Evolutionary conservation across 2,888 invertebrate genomes (phyloP).

Genomic region (Conops quadrifasciatus): DNA sequence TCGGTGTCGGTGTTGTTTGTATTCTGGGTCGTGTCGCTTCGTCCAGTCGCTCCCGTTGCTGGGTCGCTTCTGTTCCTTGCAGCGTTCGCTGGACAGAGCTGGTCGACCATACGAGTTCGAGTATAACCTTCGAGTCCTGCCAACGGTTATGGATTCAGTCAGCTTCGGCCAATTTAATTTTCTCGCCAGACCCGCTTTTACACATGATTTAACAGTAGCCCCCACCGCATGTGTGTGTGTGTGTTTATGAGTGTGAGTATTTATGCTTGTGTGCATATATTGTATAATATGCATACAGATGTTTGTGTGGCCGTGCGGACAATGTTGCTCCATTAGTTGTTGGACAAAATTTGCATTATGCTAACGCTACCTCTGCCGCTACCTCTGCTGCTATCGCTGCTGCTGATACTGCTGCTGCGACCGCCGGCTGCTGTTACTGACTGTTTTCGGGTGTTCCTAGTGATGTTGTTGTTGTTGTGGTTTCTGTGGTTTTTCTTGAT

Average conservation of each 20-base stretch:
- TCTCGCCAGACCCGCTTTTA: conserved; percentile 51
- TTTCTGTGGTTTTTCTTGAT: conserved; percentile 19
- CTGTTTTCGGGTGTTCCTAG: neutral
- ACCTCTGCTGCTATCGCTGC: conserved; percentile 18
- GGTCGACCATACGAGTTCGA: conserved; percentile 8
- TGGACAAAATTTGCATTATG: conserved; percentile 38
- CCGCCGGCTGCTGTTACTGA: too few relatives aligned
- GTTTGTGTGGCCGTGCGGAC: conserved; percentile 10
- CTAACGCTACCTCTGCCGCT: conserved; percentile 34
- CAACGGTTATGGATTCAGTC: conserved; percentile 51
- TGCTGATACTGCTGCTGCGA: neutral
- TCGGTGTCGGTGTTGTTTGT: conserved; percentile 19
- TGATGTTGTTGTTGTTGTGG: conserved; percentile 18
- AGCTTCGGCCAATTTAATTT: conserved; percentile 56
- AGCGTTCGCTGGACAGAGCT: conserved; percentile 15
- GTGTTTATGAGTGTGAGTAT: conserved; percentile 40
- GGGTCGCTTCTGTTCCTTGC: conserved; percentile 12
- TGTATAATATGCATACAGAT: neutral
- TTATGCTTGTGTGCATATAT: conserved; percentile 42
- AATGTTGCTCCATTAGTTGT: conserved; percentile 36
- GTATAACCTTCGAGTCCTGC: conserved; percentile 38
- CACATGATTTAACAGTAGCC: conserved; percentile 48
- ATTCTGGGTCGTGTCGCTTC: neutral
- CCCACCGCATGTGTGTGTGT: neutral
- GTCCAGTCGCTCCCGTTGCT: conserved; percentile 2